phyloP scores from a whole-genome alignment of 2,113 vertebrate genomes.

The Heterotilapia buettikoferi region DNA sequence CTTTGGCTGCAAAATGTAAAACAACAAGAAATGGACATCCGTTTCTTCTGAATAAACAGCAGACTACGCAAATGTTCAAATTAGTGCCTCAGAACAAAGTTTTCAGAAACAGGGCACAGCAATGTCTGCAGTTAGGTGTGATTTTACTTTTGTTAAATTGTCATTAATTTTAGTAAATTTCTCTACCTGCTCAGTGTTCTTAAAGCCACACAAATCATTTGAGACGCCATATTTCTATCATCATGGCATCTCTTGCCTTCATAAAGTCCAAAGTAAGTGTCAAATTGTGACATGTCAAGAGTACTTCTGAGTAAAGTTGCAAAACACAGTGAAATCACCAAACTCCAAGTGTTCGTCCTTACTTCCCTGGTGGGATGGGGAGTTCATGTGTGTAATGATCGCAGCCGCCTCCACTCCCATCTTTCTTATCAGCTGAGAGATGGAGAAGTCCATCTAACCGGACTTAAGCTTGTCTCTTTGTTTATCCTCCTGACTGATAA shows the following conservation, averaged over 20 bases:
- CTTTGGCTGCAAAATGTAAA: neutral
- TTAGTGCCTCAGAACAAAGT: neutral
- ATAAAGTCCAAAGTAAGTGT: neutral
- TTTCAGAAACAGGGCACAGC: neutral
- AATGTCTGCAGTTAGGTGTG: no score
- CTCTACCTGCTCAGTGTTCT: neutral
- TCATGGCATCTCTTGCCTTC: neutral
- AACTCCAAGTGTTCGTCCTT: neutral
- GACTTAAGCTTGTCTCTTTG: slow-evolving; percentile 56
- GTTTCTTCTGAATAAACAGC: neutral
- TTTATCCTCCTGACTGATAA: slow-evolving; percentile 54
- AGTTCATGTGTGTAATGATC: slow-evolving; percentile 44
- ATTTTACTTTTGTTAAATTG: neutral
- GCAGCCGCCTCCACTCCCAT: slow-evolving; percentile 31
- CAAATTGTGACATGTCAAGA: neutral
- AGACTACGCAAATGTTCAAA: neutral
- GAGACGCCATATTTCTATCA: neutral
- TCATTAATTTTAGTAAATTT: neutral
- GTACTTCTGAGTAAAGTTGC: neutral
- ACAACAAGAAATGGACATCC: neutral
- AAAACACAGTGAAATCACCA: slow-evolving; percentile 3
- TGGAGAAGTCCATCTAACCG: slow-evolving; percentile 36
- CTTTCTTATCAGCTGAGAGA: slow-evolving; percentile 50
- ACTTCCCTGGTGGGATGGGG: slow-evolving; percentile 4
- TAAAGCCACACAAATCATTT: neutral